Conservation (phyloP, 2,113 vertebrate species). For the Lethenteron reissneri region DNA sequence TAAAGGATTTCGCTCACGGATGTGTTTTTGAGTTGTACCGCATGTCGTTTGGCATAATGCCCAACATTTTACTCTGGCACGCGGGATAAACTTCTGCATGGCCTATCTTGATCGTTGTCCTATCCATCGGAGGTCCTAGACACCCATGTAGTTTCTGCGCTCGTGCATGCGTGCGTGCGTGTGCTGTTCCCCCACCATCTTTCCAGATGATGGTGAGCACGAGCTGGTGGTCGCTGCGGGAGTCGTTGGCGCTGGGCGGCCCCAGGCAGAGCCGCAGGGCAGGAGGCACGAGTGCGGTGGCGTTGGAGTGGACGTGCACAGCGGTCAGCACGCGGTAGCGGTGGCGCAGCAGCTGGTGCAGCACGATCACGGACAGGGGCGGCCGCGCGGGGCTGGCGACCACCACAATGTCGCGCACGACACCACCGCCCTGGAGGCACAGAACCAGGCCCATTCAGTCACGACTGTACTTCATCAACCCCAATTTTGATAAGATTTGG, state of each 20-base stretch:
- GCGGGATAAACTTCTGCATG: no score
- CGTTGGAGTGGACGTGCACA: conserved; percentile 71
- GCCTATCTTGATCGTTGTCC: no score
- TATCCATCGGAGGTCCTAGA: no score
- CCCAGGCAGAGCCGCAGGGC: conserved; percentile 63
- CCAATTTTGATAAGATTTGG: no score
- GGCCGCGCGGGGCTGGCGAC: conserved; percentile 61
- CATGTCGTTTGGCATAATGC: no score
- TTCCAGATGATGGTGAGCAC: conserved; percentile 97
- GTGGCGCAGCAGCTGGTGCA: conserved; percentile 57
- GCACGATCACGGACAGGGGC: conserved; percentile 54
- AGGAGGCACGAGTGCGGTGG: conserved; percentile 29
- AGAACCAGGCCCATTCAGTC: no score
- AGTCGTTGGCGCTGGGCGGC: conserved; percentile 27
- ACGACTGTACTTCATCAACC: no score
- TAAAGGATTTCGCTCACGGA: no score
- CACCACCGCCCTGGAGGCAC: conserved; percentile 40
- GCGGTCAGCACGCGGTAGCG: conserved; percentile 51
- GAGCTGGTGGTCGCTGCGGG: conserved; percentile 55
- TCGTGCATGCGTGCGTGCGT: neutral
- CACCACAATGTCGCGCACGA: conserved; percentile 71
- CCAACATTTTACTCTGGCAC: no score
- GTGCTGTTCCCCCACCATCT: conserved; percentile 38
- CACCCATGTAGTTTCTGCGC: no score
- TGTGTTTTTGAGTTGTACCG: no score